A percentile compares a stretch with the other conserved stretches of the same genome.
Conservation (phyloP, 2,888 invertebrate genomes). For the Phragmatobia fuliginosa region DNA sequence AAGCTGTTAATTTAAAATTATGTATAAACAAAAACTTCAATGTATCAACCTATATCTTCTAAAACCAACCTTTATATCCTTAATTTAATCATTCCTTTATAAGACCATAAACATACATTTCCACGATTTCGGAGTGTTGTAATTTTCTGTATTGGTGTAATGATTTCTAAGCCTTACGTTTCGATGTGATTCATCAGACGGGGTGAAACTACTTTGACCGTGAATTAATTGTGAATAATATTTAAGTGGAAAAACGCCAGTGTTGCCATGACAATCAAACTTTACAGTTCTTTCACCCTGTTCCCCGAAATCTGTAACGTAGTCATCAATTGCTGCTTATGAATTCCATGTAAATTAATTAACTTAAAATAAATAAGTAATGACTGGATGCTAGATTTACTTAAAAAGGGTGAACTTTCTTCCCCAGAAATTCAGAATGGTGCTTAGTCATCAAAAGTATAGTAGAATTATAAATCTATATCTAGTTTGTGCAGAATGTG, state of each 20-base stretch:
- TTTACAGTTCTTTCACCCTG: conserved; percentile 14
- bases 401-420: neutral
- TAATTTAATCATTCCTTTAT: too few species aligned
- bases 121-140: conserved; percentile 28
- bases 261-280: conserved; percentile 29
- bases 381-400: neutral
- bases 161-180: conserved; percentile 44
- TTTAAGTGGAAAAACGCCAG: conserved; percentile 26
- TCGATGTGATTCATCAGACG: conserved; percentile 23
- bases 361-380: neutral
- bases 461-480: too few species aligned
- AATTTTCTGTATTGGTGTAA: conserved; percentile 19
- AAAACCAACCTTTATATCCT: conserved; percentile 5
- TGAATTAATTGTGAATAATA: conserved; percentile 26
- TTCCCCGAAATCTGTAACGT: neutral
- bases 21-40: too few species aligned
- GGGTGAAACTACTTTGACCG: conserved; percentile 53
- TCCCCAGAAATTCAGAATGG: neutral
- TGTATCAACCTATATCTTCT: neutral
- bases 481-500: neutral
- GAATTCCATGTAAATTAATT: neutral
- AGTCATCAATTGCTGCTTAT: neutral
- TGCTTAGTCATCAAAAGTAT: too few species aligned
- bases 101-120: conserved; percentile 21
- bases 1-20: too few species aligned